Conservation (phyloP, 2,888 invertebrate genomes). For the Dryobotodes eremita region DNA sequence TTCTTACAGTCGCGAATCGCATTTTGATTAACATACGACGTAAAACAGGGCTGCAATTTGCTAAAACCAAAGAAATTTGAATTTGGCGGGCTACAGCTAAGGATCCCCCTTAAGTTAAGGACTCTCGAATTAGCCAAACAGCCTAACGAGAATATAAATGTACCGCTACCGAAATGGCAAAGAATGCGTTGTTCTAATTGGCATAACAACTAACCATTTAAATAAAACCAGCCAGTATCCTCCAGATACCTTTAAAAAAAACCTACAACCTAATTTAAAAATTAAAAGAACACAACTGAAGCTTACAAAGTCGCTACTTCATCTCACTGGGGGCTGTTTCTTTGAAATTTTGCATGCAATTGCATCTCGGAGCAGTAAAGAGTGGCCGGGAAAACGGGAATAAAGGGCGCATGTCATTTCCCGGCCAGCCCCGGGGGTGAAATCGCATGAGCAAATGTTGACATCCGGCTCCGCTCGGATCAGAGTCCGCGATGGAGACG, state of each 20-base stretch:
- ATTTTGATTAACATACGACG: too few relatives aligned
- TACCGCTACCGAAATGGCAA: not conserved
- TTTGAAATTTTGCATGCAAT: slow-evolving; percentile 80
- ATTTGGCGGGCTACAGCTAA: too few relatives aligned
- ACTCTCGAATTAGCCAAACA: not conserved
- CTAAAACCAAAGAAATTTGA: too few relatives aligned
- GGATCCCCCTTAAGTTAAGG: too few relatives aligned
- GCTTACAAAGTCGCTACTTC: slow-evolving; percentile 52
- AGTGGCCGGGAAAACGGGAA: slow-evolving; percentile 70
- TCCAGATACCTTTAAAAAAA: slow-evolving; percentile 12
- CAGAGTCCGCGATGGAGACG: slow-evolving; percentile 66
- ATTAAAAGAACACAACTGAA: slow-evolving; percentile 55
- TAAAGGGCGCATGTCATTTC: slow-evolving; percentile 84
- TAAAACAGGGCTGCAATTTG: too few relatives aligned
- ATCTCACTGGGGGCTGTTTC: slow-evolving; percentile 61
- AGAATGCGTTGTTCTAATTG: not conserved
- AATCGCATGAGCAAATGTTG: slow-evolving; percentile 87
- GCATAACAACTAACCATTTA: not conserved
- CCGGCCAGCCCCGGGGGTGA: slow-evolving; percentile 77
- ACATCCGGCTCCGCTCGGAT: slow-evolving; percentile 81
- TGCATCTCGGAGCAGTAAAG: slow-evolving; percentile 76
- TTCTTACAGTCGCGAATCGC: too few relatives aligned
- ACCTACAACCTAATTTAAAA: slow-evolving; percentile 37
- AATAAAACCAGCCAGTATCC: slow-evolving; percentile 5
- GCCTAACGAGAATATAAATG: not conserved